These are phyloP conservation scores for Baryphthengus martii DNA, from an alignment of 2,113 vertebrate species.

Conservation along the genomic window DNA sequence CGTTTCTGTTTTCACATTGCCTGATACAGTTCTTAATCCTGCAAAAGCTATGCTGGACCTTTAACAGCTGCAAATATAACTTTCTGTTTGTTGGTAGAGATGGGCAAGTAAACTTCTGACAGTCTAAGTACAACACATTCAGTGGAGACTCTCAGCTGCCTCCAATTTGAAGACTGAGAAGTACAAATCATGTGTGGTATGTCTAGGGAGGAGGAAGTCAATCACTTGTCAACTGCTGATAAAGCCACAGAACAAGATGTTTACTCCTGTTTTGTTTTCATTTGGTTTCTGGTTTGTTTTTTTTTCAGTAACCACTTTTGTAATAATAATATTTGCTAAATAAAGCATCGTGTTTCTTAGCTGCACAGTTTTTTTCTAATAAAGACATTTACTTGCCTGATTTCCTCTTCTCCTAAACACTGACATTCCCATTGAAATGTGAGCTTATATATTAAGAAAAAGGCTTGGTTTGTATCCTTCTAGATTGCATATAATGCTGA, in stretches of 20 bases:
- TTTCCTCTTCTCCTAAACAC: neutral
- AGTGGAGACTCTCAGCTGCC: neutral
- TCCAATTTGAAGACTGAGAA: neutral
- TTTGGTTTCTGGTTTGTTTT: neutral
- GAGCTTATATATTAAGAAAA: neutral
- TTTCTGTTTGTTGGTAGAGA: neutral
- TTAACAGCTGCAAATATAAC: neutral
- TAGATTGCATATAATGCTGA: neutral
- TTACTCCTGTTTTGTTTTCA: neutral
- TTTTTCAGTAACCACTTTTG: neutral
- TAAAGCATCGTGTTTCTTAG: neutral
- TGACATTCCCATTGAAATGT: neutral
- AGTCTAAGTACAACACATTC: neutral
- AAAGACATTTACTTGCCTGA: neutral
- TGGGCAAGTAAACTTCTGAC: neutral
- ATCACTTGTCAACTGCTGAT: neutral
- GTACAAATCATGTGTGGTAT: neutral
- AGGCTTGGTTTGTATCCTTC: neutral
- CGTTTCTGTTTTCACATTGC: neutral
- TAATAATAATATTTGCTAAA: neutral
- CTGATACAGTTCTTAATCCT: neutral
- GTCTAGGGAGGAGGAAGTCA: neutral
- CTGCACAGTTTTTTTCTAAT: neutral
- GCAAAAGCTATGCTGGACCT: neutral
- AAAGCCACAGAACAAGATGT: neutral